Evolutionary conservation across 2,888 invertebrate species (phyloP).

Genomic region (Campoplex capitator): DNA sequence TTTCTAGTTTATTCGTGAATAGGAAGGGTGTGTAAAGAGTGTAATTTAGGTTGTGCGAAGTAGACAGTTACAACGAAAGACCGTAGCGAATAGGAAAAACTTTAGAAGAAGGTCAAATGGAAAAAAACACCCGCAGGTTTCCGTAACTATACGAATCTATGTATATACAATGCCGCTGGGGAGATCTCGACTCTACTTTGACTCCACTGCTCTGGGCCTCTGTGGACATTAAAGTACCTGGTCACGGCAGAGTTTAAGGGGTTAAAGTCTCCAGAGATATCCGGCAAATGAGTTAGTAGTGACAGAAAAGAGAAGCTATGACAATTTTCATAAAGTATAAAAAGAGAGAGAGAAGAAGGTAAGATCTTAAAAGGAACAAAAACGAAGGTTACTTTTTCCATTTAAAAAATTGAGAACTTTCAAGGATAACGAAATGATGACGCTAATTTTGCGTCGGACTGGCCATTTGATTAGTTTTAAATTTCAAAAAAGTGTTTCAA

Average conservation of each 20-base stretch:
- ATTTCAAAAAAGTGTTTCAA: not conserved
- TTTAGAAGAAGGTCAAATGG: constrained; percentile 45
- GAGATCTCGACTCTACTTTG: constrained; percentile 55
- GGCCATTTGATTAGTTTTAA: not conserved
- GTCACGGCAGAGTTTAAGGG: constrained; percentile 32
- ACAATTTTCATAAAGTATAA: not conserved
- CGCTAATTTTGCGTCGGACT: not conserved
- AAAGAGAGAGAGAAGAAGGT: constrained; percentile 36
- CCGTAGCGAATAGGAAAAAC: constrained; percentile 25
- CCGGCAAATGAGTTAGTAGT: constrained; percentile 42
- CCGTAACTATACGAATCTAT: constrained; percentile 30
- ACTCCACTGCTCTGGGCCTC: constrained; percentile 35
- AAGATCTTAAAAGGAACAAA: not conserved
- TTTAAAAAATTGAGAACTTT: not conserved
- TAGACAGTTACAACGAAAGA: constrained; percentile 15
- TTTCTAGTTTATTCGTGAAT: not conserved
- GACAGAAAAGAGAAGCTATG: constrained; percentile 17
- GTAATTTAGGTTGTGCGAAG: not conserved
- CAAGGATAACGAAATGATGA: not conserved
- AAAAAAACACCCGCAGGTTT: constrained; percentile 40
- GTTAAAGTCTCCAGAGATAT: constrained; percentile 43
- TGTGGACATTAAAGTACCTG: constrained; percentile 51
- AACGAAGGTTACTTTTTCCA: not conserved
- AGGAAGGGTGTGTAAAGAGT: not conserved
- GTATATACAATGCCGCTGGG: constrained; percentile 35